Base-by-base conservation (phyloP, 2,113 vertebrate genomes). In the Chlorodrepanis virens region DNA sequence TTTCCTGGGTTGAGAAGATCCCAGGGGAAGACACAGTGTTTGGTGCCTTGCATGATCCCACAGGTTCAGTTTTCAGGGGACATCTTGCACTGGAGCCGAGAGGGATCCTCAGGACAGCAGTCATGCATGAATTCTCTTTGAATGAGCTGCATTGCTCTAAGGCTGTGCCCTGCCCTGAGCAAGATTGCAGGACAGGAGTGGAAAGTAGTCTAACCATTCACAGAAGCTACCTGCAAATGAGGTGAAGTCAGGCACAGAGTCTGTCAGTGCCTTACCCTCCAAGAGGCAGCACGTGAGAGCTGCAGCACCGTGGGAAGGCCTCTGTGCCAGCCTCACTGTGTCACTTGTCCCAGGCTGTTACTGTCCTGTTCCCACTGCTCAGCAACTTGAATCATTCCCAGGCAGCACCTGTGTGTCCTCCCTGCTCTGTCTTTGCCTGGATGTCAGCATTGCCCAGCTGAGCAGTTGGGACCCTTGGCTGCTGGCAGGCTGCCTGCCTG, bases 401-500 rank as follows among this genome's bases (percentile, higher is more conserved):
- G 12, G 77, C 65, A 70, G 42, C 29, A 7, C 53, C 31, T 7
- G 1, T 23, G 52, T 29, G 52, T 67, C 53, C 53, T 70, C 59
- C 81, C 50, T 67, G 74, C 52, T 50, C 54, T 0, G 0, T 9
- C 56, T 50, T 17, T 91, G 80, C 60, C 61, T 37, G 91, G 24
- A 29, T 92, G 17, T 71, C 35, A 0, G 78, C 6, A 31, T 57
- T 59, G 25, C 81, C 35, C 15, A 49, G 89, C 91, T 28, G 84
- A 90, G 90, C 93, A 56, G 70, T 69, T 63, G 65, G 72, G 93
- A 91, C 49, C 85, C 74, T 72, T 59, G 1, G 1, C 75, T 78
- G 89, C 81, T 91, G 86, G 68, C 89, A 94, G 82, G 47, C 94
- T 61, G 91, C 85, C 91, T 25, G 78, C 83, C 78, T 5, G 68